A percentile compares a stretch with the other conserved stretches of the same genome.
Conservation (phyloP, 2,797 vertebrate genomes). For the Oophaga sylvatica region DNA sequence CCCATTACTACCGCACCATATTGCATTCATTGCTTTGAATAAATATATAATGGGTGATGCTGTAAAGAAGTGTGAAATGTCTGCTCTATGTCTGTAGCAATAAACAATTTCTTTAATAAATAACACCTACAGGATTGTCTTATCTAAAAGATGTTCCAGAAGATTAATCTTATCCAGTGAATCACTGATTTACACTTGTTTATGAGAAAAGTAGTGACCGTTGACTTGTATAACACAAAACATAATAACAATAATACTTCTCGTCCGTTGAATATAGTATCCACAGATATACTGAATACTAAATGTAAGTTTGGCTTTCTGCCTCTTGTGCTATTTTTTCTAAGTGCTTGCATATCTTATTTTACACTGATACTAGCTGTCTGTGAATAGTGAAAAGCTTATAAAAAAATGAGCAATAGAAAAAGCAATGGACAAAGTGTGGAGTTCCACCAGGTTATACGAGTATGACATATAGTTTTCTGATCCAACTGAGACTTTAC, state of each 20-base stretch:
- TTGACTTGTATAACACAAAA: background rate
- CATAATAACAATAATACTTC: background rate
- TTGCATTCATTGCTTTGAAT: constrained; percentile 42
- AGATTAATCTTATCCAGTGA: background rate
- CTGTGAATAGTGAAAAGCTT: background rate
- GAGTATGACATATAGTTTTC: background rate
- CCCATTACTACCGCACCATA: constrained; percentile 47
- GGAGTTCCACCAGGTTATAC: background rate
- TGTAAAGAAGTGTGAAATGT: constrained; percentile 39
- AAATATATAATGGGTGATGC: constrained; percentile 44
- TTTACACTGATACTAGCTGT: background rate
- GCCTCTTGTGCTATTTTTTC: background rate
- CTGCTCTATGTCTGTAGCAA: constrained; percentile 27
- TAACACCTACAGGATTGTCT: background rate
- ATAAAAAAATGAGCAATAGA: background rate
- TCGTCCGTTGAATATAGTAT: background rate
- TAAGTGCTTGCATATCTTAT: background rate
- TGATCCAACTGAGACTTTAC: too few species aligned
- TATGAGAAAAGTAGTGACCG: background rate
- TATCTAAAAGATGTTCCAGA: background rate
- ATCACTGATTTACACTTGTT: background rate
- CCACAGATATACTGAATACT: background rate
- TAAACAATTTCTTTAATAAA: background rate
- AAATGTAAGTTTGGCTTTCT: background rate
- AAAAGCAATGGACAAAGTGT: background rate